Evolutionary conservation across 2,797 vertebrate species (phyloP), one percentile per base, ranked within the genome.

Genomic region (Triplophysa yarkandensis): DNA sequence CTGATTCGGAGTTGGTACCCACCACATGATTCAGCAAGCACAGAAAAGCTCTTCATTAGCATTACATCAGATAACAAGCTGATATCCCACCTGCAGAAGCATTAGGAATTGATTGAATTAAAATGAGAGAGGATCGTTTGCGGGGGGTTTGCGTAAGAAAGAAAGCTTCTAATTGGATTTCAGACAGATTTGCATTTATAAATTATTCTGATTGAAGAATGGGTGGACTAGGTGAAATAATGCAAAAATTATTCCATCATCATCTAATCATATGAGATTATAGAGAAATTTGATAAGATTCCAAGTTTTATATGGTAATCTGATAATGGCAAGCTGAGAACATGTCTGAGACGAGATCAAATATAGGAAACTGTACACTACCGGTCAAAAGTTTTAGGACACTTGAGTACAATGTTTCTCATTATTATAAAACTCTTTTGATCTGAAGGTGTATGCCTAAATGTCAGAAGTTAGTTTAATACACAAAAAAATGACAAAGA

Each of bases 21-120:
- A 68, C 21, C 64, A 30, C 43, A 52, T 60, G 55, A 14, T 30
- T 75, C 48, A 44, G 25, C 25, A 4, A 71, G 21, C 30, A 23
- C 30, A 34, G 30, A 61, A 13, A 65, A 65, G 34, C 62, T 55
- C 19, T 74, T 74, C 32, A 74, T 67, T 68, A 27, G 32, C 54
- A 52, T 61, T 75, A 23, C 21, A 50, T 52, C 55, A 41, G 36
- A 74, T 57, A 57, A 50, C 23, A 61, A 41, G 43, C 55, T 41
- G 41, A 75, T 50, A 61, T 50, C 11, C n/a, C 55, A 41, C 23
- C 43, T 61, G 17, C 30, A 48, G 5, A 58, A 68, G 54, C 44
- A 30, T 62, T 50, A 68, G 23, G 9, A 36, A 43, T 44, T 41
- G 43, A 75, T 68, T 50, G 43, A 28, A 48, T 66, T 11, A 64